These are phyloP conservation scores for Exocentrus adspersus DNA, from an alignment of 2,888 invertebrate species.

Conservation along the genomic window DNA sequence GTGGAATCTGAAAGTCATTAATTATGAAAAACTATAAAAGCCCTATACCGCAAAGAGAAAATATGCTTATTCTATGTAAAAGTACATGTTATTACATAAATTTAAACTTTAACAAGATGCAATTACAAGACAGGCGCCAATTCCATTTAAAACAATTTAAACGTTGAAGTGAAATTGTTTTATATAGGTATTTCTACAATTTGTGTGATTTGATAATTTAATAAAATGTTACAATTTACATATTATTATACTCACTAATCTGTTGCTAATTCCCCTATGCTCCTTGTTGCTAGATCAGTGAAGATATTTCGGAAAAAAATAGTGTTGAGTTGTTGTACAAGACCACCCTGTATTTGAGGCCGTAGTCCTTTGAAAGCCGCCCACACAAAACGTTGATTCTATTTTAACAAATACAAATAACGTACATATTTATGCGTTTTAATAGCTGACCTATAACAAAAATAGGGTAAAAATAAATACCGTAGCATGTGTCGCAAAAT, in stretches of 20 bases:
- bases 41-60: neutral
- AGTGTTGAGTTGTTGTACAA: neutral
- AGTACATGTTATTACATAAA: neutral
- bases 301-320: no score
- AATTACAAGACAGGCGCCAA: neutral
- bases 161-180: neutral
- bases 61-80: neutral
- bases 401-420: conserved; percentile 22
- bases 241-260: no score
- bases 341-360: conserved; percentile 2
- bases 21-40: neutral
- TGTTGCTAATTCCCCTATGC: no score
- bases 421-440: conserved; percentile 17
- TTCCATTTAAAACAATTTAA: neutral
- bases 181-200: neutral
- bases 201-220: neutral
- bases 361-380: conserved; percentile 12
- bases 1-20: neutral
- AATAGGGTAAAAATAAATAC: conserved; percentile 23
- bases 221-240: neutral
- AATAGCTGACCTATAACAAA: conserved; percentile 24
- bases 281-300: no score
- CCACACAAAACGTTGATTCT: conserved; percentile 16
- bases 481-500: conserved; percentile 16
- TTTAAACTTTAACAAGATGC: neutral